Evolutionary conservation across 2,888 invertebrate genomes (phyloP), one percentile per base, ranked within the genome.

Genomic region (Dryobotodes eremita): DNA sequence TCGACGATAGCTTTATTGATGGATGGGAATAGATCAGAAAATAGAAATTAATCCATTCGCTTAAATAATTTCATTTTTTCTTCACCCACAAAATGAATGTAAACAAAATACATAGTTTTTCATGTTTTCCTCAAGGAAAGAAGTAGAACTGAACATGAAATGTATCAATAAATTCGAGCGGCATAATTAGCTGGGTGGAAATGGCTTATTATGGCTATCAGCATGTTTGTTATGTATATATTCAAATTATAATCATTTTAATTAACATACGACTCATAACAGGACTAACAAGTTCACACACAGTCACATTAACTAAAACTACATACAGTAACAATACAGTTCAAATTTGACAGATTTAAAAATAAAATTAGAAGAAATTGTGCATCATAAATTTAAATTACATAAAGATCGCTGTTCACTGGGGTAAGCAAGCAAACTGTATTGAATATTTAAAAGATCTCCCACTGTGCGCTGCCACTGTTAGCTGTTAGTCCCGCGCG

Each of bases 161-260:
- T 17, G 7, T 46, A 74, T 55, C 46, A 23, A 59, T 81, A 73
- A 36, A 17, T 71, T 68, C 26, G 48, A 36, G 57, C 26, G 26
- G 53, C 53, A 71, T 48, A 26, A 65, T 72, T 71, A 69, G 5
- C 64, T 46, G 15, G 61, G 48, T 42, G 61, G 50, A 75, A 80
- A 75, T 73, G 55, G 59, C 61, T 70, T 70, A 71, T 57, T 61
- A 42, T 20, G 26, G 57, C 61, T 62, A 74, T 84, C 71, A 46
- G 23, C 50, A 59, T 65, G 31, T 65, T 80, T 64, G 31, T 53
- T 83, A 46, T 53, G 20, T 57, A 75, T 66, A 36, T 2, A 36
- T 36, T 36, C 1, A 36, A 36, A 36, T 36, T 36, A 1, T 2
- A 36, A 36, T 36, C 31, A 36, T 36, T 36, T 36, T 36, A 36